Evolutionary conservation across 2,888 invertebrate species (phyloP), one percentile per base, ranked within the genome.

Genomic region (Acleris sparsana): DNA sequence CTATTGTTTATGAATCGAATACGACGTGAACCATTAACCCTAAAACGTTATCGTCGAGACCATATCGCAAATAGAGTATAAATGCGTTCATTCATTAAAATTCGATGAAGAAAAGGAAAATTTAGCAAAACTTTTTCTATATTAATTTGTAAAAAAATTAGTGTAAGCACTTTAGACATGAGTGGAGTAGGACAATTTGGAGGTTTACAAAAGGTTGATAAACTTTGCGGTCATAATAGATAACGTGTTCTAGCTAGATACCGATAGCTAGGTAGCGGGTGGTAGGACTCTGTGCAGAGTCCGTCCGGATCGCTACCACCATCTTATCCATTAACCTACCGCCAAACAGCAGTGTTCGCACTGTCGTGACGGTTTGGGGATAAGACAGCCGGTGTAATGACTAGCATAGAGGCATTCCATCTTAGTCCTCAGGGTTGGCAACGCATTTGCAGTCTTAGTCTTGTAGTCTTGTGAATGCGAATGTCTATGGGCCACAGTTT

Each of bases 11-110:
- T 79, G 75, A 73, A 72, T 74, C 70, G 72, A 74, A 80, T 76
- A 84, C 76, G 80, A 83, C 79, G 72, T 63, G 69, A 72, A 72
- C 78, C 80, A 76, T 87, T 88, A 89, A 83, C 91, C 91, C 82
- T 78, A 83, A 86, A 86, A 75, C 65, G 70, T 78, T 83, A 82
- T 79, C 75, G 78, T 77, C 77, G 78, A 77, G 70, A 75, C 75
- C 80, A 82, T 78, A 80, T 85, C 81, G 87, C 88, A 88, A 89
- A 89, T 87, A 79, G 82, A 72, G 70, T 85, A 85, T 87, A 86
- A 86, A 90, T 87, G 72, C 69, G 53, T 75, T 75, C 70, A 71
- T 74, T 78, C 73, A 86, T 91, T 87, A 87, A 69, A 60, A 73
- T 69, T 73, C 74, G 72, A 85, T 85, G 78, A 80, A 79, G 78